A percentile compares a stretch with the other conserved stretches of the same genome.
Conservation (phyloP, 2,888 invertebrate genomes). For the Arrhopalites spinosus region DNA sequence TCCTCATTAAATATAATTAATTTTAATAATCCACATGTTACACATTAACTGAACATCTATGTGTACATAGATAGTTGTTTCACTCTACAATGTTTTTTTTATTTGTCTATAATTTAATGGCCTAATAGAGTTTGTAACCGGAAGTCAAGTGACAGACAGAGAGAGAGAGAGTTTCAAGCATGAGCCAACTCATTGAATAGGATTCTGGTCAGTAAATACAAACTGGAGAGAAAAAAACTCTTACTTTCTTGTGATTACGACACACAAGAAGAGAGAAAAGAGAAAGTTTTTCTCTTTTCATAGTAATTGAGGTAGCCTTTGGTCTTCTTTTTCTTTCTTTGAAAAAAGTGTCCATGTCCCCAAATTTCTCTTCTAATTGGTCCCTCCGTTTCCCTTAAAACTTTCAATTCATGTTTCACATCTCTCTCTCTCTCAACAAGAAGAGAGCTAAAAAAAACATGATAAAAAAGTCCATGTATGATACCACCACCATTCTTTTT, state of each 20-base stretch:
- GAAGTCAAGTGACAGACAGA: neutral
- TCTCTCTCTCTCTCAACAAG: neutral
- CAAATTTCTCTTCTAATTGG: neutral
- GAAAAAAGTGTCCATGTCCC: too few species aligned
- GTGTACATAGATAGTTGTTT: neutral
- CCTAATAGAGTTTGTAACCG: neutral
- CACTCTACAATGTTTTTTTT: too few species aligned
- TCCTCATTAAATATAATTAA: too few species aligned
- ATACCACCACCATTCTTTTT: neutral
- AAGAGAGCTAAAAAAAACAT: neutral
- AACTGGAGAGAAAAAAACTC: too few species aligned
- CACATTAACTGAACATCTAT: neutral
- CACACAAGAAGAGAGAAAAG: too few species aligned
- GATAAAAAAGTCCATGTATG: neutral
- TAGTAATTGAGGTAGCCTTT: too few species aligned
- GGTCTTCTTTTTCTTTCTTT: too few species aligned
- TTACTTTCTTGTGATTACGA: too few species aligned
- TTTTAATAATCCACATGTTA: neutral
- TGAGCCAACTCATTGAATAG: neutral
- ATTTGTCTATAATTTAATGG: neutral
- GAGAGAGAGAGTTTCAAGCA: neutral
- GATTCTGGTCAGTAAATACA: too few species aligned
- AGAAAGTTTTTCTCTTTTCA: too few species aligned
- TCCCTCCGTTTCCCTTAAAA: neutral
- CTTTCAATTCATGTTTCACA: neutral